These are phyloP conservation scores for Anarsia innoxiella DNA, from an alignment of 2,888 invertebrate species.

Conservation along the genomic window DNA sequence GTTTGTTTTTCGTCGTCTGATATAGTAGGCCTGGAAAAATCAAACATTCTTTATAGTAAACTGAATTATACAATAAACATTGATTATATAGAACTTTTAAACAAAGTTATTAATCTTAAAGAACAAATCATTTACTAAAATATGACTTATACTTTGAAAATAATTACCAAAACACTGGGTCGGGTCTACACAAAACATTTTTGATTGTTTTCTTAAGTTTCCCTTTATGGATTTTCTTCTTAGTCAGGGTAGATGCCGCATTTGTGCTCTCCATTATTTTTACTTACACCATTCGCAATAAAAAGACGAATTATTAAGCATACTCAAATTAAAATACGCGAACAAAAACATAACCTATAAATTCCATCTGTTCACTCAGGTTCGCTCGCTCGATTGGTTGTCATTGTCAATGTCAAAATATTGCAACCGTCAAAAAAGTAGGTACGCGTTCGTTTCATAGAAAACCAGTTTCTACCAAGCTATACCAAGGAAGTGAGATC, in stretches of 20 bases:
- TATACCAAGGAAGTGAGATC: too few relatives aligned
- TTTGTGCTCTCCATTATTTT: not conserved
- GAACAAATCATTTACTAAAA: not conserved
- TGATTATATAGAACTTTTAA: too few relatives aligned
- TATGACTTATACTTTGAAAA: not conserved
- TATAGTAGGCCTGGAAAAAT: constrained; percentile 41
- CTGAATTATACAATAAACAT: not conserved
- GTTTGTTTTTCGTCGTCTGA: constrained; percentile 31
- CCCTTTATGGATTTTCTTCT: constrained; percentile 54
- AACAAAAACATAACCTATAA: not conserved
- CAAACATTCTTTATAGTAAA: too few relatives aligned
- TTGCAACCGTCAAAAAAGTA: too few relatives aligned
- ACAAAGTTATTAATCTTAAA: too few relatives aligned
- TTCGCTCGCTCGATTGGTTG: too few relatives aligned
- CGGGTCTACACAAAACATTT: constrained; percentile 60
- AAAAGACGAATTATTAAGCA: not conserved
- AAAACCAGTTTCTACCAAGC: too few relatives aligned
- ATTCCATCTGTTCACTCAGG: too few relatives aligned
- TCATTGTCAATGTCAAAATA: too few relatives aligned
- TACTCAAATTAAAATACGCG: not conserved
- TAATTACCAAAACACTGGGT: constrained; percentile 50
- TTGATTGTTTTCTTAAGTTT: constrained; percentile 63
- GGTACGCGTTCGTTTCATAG: too few relatives aligned
- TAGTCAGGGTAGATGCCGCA: constrained; percentile 44
- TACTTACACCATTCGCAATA: not conserved